A percentile compares a stretch with the other conserved stretches of the same genome.
Evolutionary conservation across 2,797 vertebrate genomes (phyloP).

Genomic region (Synanceia verrucosa): DNA sequence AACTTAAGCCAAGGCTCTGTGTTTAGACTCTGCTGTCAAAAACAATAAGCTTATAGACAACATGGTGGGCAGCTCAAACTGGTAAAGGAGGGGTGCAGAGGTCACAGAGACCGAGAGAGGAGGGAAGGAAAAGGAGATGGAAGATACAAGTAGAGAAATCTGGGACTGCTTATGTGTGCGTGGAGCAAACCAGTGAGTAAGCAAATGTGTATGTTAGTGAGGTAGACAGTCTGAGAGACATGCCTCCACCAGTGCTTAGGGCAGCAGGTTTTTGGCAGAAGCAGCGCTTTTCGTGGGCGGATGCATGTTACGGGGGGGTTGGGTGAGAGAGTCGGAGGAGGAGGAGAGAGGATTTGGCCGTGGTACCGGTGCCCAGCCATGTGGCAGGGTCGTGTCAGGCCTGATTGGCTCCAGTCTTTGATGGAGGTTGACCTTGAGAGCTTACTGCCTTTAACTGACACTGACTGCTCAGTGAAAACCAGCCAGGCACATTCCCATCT

Average conservation of each 20-base stretch:
- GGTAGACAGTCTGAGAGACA: slow-evolving; percentile 48
- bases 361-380: slow-evolving; percentile 21
- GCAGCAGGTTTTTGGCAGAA: slow-evolving; percentile 66
- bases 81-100: slow-evolving; percentile 14
- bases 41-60: slow-evolving; percentile 50
- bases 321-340: neutral
- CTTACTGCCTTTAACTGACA: slow-evolving; percentile 45
- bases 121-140: neutral
- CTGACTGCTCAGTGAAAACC: slow-evolving; percentile 24
- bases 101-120: slow-evolving; percentile 27
- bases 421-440: slow-evolving; percentile 65
- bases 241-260: slow-evolving; percentile 54
- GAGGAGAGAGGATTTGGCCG: slow-evolving; percentile 15
- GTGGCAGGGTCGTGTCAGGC: slow-evolving; percentile 46
- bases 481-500: slow-evolving; percentile 13
- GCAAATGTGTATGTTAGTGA: slow-evolving; percentile 39
- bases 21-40: slow-evolving; percentile 62
- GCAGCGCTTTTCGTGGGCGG: slow-evolving; percentile 30
- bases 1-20: slow-evolving; percentile 40
- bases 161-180: neutral
- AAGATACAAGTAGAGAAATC: neutral
- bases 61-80: slow-evolving; percentile 35
- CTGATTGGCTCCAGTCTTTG: slow-evolving; percentile 46
- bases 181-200: slow-evolving; percentile 41
- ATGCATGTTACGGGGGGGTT: slow-evolving; percentile 7